Conservation (phyloP, 2,888 invertebrate genomes). For the Merodon equestris region DNA sequence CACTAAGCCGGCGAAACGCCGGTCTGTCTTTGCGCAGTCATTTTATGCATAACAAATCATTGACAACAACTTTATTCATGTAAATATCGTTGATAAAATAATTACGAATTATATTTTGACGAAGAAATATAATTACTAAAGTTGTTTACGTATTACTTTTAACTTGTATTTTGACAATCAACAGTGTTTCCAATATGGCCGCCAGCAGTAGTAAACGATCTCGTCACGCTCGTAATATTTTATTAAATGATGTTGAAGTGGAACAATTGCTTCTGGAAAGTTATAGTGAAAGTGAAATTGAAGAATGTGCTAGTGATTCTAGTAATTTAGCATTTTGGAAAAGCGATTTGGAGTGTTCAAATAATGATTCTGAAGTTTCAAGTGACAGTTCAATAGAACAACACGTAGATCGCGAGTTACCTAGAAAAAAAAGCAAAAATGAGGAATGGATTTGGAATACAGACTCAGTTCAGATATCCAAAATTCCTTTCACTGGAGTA, state of each 20-base stretch:
- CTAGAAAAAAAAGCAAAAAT: background rate
- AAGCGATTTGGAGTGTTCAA: slow-evolving; percentile 5
- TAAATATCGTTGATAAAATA: slow-evolving; percentile 4
- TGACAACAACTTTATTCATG: background rate
- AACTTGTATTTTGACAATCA: slow-evolving; percentile 5
- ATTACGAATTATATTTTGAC: slow-evolving; percentile 4
- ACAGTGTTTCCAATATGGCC: slow-evolving; percentile 4
- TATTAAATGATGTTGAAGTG: background rate
- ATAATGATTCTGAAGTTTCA: slow-evolving; percentile 1
- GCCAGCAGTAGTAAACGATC: slow-evolving; percentile 7
- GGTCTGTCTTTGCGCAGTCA: too few species aligned
- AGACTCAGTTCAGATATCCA: too few species aligned
- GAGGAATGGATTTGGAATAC: too few species aligned
- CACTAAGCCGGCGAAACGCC: too few species aligned
- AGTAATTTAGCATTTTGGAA: background rate
- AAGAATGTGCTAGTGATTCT: slow-evolving; percentile 4
- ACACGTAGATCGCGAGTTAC: slow-evolving; percentile 5
- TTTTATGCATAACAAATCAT: too few species aligned
- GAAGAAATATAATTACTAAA: slow-evolving; percentile 4
- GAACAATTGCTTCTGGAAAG: slow-evolving; percentile 3
- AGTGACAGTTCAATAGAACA: background rate
- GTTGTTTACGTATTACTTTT: slow-evolving; percentile 1
- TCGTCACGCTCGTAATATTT: background rate
- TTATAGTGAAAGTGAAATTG: slow-evolving; percentile 2
- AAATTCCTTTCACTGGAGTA: too few species aligned